Base-by-base conservation (phyloP, 2,888 invertebrate genomes). In the Mechanitis mazaeus region DNA sequence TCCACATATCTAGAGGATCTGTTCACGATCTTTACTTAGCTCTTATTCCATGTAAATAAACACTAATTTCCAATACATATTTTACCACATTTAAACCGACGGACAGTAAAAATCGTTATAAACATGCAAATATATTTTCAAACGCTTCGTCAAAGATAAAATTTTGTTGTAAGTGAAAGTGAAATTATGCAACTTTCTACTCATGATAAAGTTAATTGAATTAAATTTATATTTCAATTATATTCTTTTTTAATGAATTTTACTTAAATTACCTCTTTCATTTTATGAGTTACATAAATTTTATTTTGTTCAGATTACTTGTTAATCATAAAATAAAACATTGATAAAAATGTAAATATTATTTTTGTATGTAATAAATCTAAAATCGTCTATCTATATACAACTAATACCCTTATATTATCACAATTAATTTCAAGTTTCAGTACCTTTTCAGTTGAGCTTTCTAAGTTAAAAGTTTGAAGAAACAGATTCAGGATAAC, bases 141-240 rank as follows among this genome's bases (percentile, higher is more conserved):
- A 85, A 83, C 79, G 78, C 47, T 42, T 78, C 79, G 73, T 75
- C 71, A 77, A 75, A 81, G 78, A 83, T 84, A 80, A 42, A 7
- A 42, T 85, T 81, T 71, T 74, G 75, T 72, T 73, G 73, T 74
- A 72, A 85, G 88, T 85, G 88, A 90, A 90, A 88, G 90, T 87
- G 73, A 83, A 80, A 84, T 90, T 88, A 90, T 82, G 90, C 87
- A 90, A 90, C 87, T 89, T 88, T 89, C 88, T 85, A 85, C 56
- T 53, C 50, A 33, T 58, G 56, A 63, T 61, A 54, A 60, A 35
- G 47, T 58, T 59, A 58, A 61, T 42, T 56, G n/a, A 54, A 28
- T 35, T 35, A 54, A 31, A 50, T 3, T 47, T 11, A 56, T 45
- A 53, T 33, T 11, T 45, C 42, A 35, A 4, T 28, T 55, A 28